A percentile compares a stretch with the other conserved stretches of the same genome.
phyloP scores from a whole-genome alignment of 2,797 vertebrate genomes.

The Channa striata region DNA sequence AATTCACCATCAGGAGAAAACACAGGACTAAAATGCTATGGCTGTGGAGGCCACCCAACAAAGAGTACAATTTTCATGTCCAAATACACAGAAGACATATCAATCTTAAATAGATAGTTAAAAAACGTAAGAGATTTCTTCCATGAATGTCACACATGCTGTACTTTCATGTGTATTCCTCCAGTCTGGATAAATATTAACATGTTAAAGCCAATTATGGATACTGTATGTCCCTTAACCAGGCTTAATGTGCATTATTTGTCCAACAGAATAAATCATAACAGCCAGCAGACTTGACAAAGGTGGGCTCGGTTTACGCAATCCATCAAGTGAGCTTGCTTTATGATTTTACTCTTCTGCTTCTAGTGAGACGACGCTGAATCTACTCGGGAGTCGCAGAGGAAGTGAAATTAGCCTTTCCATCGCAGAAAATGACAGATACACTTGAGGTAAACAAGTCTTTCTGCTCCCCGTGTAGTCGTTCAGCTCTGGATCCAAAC shows the following conservation, averaged over 20 bases:
- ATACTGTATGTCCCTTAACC: not conserved
- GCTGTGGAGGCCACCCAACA: not conserved
- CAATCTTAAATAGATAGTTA: not conserved
- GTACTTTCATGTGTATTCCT: not conserved
- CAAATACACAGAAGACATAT: not conserved
- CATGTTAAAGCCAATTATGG: not conserved
- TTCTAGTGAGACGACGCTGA: conserved; percentile 16
- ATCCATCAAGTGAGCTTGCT: not conserved
- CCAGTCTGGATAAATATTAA: not conserved
- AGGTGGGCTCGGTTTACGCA: conserved; percentile 4
- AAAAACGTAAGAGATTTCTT: too few species aligned
- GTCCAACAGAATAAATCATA: conserved; percentile 1
- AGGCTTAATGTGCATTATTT: not conserved
- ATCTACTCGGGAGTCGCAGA: conserved; percentile 38
- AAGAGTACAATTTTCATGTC: not conserved
- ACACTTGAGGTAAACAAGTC: conserved; percentile 12
- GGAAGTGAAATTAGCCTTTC: conserved; percentile 52
- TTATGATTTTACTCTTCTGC: conserved; percentile 1
- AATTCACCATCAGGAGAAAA: not conserved
- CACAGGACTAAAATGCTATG: not conserved
- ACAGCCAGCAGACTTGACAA: conserved; percentile 2
- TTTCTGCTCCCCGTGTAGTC: conserved; percentile 5
- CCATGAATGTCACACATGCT: too few species aligned
- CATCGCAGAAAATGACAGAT: conserved; percentile 17
- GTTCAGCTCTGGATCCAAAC: not conserved